phyloP scores from a whole-genome alignment of 2,113 vertebrate species.

The Xiphophorus hellerii region DNA sequence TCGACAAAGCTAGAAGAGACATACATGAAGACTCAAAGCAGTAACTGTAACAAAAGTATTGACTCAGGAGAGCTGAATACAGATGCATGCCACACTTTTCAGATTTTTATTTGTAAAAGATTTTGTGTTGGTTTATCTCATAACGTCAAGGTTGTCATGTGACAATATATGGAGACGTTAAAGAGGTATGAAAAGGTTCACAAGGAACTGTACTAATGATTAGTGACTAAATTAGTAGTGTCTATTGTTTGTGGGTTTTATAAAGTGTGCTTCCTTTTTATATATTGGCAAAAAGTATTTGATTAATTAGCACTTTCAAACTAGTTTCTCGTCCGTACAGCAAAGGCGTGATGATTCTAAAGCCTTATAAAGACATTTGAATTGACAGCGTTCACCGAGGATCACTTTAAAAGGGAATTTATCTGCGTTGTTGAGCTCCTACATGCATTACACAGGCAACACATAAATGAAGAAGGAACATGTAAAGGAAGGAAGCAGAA shows the following conservation, averaged over 20 bases:
- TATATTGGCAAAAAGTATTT: background rate
- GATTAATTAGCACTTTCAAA: background rate
- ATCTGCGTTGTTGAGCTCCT: background rate
- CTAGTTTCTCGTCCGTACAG: background rate
- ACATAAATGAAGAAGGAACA: conserved; percentile 52
- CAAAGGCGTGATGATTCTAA: background rate
- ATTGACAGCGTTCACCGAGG: background rate
- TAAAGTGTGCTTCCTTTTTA: background rate
- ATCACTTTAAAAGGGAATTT: conserved; percentile 1
- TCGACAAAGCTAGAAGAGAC: too few species aligned
- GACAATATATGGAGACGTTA: background rate
- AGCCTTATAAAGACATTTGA: background rate
- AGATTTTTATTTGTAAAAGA: too few species aligned
- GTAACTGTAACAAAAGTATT: too few species aligned
- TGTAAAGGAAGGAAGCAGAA: conserved; percentile 53
- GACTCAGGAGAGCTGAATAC: too few species aligned
- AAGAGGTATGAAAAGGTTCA: background rate
- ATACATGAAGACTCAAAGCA: too few species aligned
- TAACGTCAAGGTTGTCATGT: background rate
- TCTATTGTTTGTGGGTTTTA: background rate
- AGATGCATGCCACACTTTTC: too few species aligned
- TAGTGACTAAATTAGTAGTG: background rate
- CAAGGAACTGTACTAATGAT: background rate
- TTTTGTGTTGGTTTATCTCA: background rate
- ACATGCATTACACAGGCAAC: conserved; percentile 2